Percentiles rank a stretch among this genome's conserved stretches.
Conservation (phyloP, 2,113 vertebrate genomes). For the Mustela nigripes region DNA sequence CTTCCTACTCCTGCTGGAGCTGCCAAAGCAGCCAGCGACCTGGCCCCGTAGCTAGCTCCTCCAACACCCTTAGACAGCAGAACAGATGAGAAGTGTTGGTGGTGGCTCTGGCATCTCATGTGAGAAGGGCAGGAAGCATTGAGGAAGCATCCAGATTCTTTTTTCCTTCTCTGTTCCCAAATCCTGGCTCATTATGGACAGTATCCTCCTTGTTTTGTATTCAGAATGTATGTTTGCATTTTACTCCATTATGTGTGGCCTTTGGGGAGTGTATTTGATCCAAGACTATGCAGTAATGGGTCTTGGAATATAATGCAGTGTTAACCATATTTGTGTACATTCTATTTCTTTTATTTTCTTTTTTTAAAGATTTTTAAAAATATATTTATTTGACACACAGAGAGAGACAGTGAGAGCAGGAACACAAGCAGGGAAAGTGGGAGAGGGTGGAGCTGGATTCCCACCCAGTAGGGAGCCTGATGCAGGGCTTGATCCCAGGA, state of each 20-base stretch:
- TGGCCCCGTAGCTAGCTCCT: not conserved
- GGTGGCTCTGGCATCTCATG: not conserved
- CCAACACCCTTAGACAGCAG: not conserved
- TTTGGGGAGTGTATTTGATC: slow-evolving; percentile 13
- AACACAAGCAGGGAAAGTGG: too few species aligned
- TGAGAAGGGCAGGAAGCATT: not conserved
- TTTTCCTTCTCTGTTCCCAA: not conserved
- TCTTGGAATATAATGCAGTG: not conserved
- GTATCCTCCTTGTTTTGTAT: not conserved
- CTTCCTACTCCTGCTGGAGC: not conserved
- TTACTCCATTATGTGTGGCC: not conserved
- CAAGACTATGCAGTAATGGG: not conserved
- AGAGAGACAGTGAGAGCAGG: too few species aligned
- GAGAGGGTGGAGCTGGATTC: too few species aligned
- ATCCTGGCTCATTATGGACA: not conserved
- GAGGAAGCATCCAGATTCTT: not conserved
- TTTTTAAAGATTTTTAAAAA: too few species aligned
- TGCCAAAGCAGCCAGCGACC: not conserved
- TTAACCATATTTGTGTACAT: not conserved
- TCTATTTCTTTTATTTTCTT: not conserved
- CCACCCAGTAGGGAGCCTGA: too few species aligned
- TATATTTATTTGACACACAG: too few species aligned
- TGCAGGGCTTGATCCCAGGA: too few species aligned
- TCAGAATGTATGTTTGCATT: not conserved
- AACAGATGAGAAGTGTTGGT: not conserved